Percentiles rank a stretch among this genome's conserved stretches.
These are phyloP conservation scores for Passer montanus DNA, from an alignment of 2,113 vertebrate species.

Conservation along the genomic window DNA sequence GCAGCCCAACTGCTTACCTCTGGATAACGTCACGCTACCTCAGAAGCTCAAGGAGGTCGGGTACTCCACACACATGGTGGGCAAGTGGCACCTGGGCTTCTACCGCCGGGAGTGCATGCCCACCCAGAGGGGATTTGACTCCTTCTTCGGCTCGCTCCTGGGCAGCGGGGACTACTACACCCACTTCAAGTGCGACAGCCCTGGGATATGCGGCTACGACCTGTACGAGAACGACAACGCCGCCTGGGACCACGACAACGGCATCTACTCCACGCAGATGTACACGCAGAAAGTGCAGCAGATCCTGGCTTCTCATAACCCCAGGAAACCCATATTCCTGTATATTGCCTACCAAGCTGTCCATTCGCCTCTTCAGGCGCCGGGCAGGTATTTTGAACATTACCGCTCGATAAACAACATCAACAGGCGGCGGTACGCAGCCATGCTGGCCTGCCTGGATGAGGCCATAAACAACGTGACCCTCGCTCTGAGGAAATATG, in stretches of 20 bases:
- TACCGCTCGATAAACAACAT: constrained; percentile 90
- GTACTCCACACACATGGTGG: constrained; percentile 96
- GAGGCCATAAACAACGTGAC: constrained; percentile 93
- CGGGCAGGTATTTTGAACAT: constrained; percentile 87
- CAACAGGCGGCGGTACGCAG: constrained; percentile 89
- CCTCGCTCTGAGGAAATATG: constrained; percentile 84
- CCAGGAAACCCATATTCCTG: constrained; percentile 86
- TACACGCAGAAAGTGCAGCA: constrained; percentile 88
- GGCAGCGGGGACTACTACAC: constrained; percentile 97
- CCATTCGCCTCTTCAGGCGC: constrained; percentile 93
- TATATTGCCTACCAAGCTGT: constrained; percentile 96
- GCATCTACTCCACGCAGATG: constrained; percentile 94
- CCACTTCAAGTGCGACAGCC: constrained; percentile 95
- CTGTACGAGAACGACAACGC: constrained; percentile 91
- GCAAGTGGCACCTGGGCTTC: constrained; percentile 98
- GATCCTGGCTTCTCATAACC: constrained; percentile 86
- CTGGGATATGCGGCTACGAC: constrained; percentile 92
- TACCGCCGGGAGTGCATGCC: constrained; percentile 95
- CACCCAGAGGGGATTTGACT: constrained; percentile 92
- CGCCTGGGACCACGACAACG: constrained; percentile 91
- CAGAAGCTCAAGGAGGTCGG: constrained; percentile 92
- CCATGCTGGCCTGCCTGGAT: constrained; percentile 95
- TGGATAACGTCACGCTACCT: constrained; percentile 91
- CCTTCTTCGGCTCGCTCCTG: constrained; percentile 93
- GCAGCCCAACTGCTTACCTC: constrained; percentile 93